phyloP scores from a whole-genome alignment of 1,140 invertebrate species.

The Phymorhynchus buccinoides region DNA sequence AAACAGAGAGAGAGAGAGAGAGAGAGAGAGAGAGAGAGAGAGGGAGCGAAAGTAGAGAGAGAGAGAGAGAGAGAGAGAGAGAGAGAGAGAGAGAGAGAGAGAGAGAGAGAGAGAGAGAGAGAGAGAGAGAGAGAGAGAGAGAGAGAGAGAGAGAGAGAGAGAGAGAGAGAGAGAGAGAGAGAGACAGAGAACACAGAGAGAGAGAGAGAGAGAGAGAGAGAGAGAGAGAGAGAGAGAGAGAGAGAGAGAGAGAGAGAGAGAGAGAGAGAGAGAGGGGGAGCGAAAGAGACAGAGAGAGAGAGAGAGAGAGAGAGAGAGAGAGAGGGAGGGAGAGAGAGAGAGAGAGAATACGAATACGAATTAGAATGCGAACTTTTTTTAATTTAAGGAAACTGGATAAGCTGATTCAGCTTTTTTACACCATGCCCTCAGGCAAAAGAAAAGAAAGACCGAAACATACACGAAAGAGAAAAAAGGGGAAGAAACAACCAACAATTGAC shows the following conservation, averaged over 20 bases:
- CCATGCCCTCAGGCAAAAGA: too few species aligned
- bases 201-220: not conserved
- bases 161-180: conserved; percentile 30
- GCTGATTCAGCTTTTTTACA: too few species aligned
- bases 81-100: not conserved
- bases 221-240: conserved; percentile 20
- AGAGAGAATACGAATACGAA: not conserved
- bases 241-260: conserved; percentile 1
- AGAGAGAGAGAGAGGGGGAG: not conserved
- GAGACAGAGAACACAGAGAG: not conserved
- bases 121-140: conserved; percentile 21
- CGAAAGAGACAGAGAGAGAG: not conserved
- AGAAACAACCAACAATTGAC: too few species aligned
- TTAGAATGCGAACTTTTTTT: too few species aligned
- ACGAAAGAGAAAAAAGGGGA: too few species aligned
- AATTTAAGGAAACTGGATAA: too few species aligned
- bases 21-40: conserved; percentile 4
- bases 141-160: conserved; percentile 18
- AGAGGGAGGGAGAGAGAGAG: too few species aligned
- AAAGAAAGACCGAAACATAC: too few species aligned
- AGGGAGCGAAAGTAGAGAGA: conserved; percentile 32
- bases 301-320: conserved; percentile 1
- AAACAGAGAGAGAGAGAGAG: conserved; percentile 15
- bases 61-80: conserved; percentile 12
- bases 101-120: not conserved